Percentiles rank a stretch among this genome's conserved stretches.
Conservation (phyloP, 2,797 vertebrate genomes). For the Lepilemur septentrionalis region DNA sequence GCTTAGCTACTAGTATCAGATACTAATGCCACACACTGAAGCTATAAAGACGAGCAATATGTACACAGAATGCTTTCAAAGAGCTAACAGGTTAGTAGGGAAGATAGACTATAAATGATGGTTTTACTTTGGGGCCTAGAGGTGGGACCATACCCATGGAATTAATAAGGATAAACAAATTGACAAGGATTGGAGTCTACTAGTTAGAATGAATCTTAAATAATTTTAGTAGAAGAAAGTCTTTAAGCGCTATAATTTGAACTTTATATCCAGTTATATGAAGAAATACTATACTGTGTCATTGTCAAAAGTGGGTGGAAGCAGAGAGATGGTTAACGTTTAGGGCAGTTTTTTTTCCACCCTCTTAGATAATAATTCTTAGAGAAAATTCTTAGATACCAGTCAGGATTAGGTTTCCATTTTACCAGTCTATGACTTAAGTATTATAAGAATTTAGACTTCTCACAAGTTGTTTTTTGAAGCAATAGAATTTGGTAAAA, state of each 20-base stretch:
- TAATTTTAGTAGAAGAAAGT: background rate
- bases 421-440: background rate
- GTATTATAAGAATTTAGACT: background rate
- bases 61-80: background rate
- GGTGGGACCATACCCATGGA: background rate
- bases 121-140: background rate
- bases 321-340: background rate
- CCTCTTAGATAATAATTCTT: background rate
- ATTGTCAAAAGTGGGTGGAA: background rate
- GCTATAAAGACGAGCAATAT: background rate
- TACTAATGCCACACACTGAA: background rate
- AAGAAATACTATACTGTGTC: background rate
- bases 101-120: background rate
- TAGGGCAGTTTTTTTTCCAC: background rate
- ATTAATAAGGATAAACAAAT: background rate
- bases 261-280: background rate
- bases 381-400: background rate
- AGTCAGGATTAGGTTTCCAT: background rate
- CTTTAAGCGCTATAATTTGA: background rate
- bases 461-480: background rate
- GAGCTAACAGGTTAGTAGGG: background rate
- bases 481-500: conserved; percentile 19
- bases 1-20: background rate
- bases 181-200: background rate
- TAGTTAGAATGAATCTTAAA: background rate